Evolutionary conservation across 2,888 invertebrate species (phyloP), one percentile per base, ranked within the genome.

Genomic region (Dermolepida albohirtum): DNA sequence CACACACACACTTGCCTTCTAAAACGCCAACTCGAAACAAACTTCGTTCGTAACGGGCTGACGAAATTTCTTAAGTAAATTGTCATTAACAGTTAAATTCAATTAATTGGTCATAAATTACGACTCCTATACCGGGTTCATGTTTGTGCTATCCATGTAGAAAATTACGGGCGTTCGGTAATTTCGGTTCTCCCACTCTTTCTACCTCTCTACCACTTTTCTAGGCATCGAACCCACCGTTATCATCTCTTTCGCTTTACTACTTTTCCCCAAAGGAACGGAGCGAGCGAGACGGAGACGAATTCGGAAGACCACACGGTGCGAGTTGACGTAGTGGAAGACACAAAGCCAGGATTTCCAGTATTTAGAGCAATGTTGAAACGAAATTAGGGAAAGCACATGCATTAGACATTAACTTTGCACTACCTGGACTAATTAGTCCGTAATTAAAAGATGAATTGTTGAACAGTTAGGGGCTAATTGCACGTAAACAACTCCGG

Each of bases 401-500:
- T 67, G 67, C 67, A 67, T 67, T 64, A 63, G 67, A 64, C 41
- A 67, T 54, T 63, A 64, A 43, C 63, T 34, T 27, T 47, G 54
- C 55, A 44, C 63, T 55, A 55, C 63, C 63, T 52, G 54, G 41
- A 51, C 59, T 54, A 54, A 67, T 64, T 67, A 54, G 40, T 43
- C 47, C 39, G 34, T 76, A 77, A 78, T 77, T 77, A 77, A 75
- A 76, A 77, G 76, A 74, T 72, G 71, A 76, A 76, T 75, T 76
- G 76, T 77, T 74, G 71, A 68, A 70, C 70, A 71, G 76, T 74
- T 74, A 68, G 14, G 34, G 71, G 73, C 74, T 76, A 77, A 78
- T 78, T 78, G 75, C 72, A 74, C 76, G 77, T 78, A 77, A 77
- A 77, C 74, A 63, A 52, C 63, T 67, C 51, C 40, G 16, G 49